Percentiles rank a stretch among this genome's conserved stretches.
These are phyloP conservation scores for Alethe diademata DNA, from an alignment of 2,113 vertebrate species.

Conservation along the genomic window DNA sequence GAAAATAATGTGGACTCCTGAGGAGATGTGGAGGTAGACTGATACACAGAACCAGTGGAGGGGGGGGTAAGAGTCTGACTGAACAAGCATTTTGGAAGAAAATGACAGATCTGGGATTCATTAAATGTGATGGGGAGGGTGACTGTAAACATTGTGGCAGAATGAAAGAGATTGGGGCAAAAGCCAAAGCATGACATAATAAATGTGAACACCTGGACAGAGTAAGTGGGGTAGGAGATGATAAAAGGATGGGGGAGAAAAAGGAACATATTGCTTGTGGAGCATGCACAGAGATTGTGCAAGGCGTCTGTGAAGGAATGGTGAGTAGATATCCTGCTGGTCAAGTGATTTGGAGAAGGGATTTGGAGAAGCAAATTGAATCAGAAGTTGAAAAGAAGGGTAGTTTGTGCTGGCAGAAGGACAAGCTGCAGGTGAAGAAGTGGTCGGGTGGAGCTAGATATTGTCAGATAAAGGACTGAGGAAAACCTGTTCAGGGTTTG, in stretches of 20 bases:
- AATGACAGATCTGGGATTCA: slow-evolving; percentile 2
- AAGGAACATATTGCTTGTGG: background rate
- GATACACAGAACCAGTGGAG: background rate
- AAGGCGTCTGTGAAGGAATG: background rate
- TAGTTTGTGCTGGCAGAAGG: background rate
- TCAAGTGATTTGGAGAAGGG: background rate
- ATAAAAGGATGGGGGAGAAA: background rate
- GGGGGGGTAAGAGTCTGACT: background rate
- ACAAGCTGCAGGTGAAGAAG: background rate
- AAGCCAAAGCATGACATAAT: slow-evolving; percentile 17
- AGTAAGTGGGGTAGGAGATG: background rate
- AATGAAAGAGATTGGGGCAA: background rate
- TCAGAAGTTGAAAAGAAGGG: background rate
- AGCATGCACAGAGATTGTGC: background rate
- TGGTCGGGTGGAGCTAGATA: background rate
- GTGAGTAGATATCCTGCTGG: background rate
- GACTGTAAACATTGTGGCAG: background rate
- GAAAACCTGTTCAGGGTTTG: background rate
- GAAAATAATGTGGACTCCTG: background rate
- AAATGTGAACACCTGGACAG: background rate
- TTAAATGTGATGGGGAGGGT: background rate
- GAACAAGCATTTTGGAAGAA: background rate
- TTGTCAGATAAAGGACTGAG: background rate
- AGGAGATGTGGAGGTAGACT: background rate
- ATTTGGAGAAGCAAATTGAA: background rate